phyloP scores from a whole-genome alignment of 2,888 invertebrate species.

The Lasius platythorax region DNA sequence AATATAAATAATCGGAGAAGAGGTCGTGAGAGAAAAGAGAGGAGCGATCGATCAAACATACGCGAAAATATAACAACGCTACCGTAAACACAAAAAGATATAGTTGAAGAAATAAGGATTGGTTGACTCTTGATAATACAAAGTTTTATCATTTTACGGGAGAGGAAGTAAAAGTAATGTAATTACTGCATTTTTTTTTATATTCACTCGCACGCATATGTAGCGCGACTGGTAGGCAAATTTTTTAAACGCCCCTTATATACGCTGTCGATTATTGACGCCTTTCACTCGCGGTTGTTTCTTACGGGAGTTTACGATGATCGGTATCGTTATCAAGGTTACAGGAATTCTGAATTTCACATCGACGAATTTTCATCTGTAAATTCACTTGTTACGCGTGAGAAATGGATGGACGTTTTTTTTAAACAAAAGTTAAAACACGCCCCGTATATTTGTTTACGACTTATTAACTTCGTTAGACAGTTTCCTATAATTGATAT shows the following conservation, averaged over 20 bases:
- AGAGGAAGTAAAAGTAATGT: constrained; percentile 17
- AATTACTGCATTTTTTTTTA: constrained; percentile 23
- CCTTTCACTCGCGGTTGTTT: constrained; percentile 37
- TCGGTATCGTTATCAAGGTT: neutral
- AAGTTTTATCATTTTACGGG: constrained; percentile 3
- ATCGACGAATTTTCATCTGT: neutral
- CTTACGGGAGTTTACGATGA: constrained; percentile 3
- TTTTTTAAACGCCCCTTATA: constrained; percentile 24
- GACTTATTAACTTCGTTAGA: neutral
- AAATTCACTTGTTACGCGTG: neutral
- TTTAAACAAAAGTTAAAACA: neutral
- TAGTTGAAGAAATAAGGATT: neutral
- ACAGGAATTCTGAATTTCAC: neutral
- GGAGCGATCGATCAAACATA: constrained; percentile 48
- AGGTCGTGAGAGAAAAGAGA: neutral
- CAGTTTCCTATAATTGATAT: no score
- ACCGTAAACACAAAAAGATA: constrained; percentile 10
- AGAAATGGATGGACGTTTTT: neutral
- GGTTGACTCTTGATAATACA: neutral
- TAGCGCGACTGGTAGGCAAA: neutral
- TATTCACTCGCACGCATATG: neutral
- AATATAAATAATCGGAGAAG: neutral
- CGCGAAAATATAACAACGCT: neutral
- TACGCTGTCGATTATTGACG: constrained; percentile 22
- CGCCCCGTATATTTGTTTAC: neutral